Evolutionary conservation across 2,113 vertebrate species (phyloP), one percentile per base, ranked within the genome.

Genomic region (Gorilla gorilla): DNA sequence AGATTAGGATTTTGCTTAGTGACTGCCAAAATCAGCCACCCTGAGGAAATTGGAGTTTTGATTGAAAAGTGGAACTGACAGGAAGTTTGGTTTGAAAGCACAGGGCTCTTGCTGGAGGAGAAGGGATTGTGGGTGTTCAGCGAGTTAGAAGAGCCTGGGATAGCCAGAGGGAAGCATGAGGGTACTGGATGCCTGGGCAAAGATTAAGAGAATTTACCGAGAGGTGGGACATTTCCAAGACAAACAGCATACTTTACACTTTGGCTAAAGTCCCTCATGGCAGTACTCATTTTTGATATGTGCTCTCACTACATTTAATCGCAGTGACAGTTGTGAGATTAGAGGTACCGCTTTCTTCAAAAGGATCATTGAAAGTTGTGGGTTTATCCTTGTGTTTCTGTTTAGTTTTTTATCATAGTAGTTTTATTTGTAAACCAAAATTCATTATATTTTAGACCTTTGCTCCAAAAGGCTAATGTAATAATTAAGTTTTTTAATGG

Each of bases 261-360:
- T 85, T 82, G 82, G 59, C 72, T 48, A 1, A 68, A 12, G 43
- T 76, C 72, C 70, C 81, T 75, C 14, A 83, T 27, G 66, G 43
- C 25, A 25, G 10, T 4, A 23, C 55, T 66, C 78, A 85, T 81
- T 96, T 89, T 50, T 92, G 50, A 25, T 95, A 68, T 76, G 85
- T 81, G 9, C 64, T 94, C 80, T 93, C 32, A 3, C 93, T 94
- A 86, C 85, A 86, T 92, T 94, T 94, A 93, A 93, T 96, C 70
- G 87, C 66, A 50, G 76, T 81, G 43, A 59, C 85, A 52, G 84
- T 75, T 81, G 70, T 94, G 66, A 86, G 64, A 61, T 75, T 82
- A 75, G 55, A 90, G 48, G 83, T 43, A 82, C 64, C 8, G 38
- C 14, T 17, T 93, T 94, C 78, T 96, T 50, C 3, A 52, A 64